Conservation (phyloP, 2,113 vertebrate species). For the Leptobrachium ailaonicum region DNA sequence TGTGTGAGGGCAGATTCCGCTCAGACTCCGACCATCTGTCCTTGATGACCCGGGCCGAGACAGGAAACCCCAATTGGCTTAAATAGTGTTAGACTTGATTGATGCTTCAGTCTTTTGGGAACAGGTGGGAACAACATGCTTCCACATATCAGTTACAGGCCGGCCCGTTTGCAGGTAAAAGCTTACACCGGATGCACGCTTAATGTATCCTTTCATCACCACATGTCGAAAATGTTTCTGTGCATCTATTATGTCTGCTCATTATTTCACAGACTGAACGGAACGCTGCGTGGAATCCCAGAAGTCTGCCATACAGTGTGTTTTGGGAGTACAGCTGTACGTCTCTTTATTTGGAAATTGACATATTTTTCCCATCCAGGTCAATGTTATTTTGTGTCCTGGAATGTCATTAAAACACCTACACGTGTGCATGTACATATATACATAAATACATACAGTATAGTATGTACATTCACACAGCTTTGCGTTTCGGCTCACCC, state of each 20-base stretch:
- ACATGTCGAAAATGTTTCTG: conserved; percentile 14
- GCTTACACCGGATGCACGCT: conserved; percentile 9
- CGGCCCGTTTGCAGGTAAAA: conserved; percentile 25
- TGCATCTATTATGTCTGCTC: conserved; percentile 2
- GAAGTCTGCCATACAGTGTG: not conserved
- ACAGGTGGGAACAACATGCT: conserved; percentile 35
- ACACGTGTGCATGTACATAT: no score
- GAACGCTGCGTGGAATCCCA: not conserved
- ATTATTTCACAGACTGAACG: conserved; percentile 4
- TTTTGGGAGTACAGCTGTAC: not conserved
- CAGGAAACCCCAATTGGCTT: conserved; percentile 37
- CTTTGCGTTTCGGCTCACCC: no score
- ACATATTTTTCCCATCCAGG: no score
- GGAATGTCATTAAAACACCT: no score
- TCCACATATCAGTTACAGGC: conserved; percentile 20
- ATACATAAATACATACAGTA: no score
- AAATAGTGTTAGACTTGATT: conserved; percentile 38
- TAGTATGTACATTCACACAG: no score
- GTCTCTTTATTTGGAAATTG: not conserved
- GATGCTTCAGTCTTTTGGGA: conserved; percentile 21
- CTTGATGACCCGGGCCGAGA: conserved; percentile 29
- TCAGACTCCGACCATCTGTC: conserved; percentile 37
- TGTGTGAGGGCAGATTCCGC: not conserved
- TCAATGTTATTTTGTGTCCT: no score
- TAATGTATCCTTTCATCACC: conserved; percentile 39